phyloP scores from a whole-genome alignment of 2,888 invertebrate species.

The Seira ritae region DNA sequence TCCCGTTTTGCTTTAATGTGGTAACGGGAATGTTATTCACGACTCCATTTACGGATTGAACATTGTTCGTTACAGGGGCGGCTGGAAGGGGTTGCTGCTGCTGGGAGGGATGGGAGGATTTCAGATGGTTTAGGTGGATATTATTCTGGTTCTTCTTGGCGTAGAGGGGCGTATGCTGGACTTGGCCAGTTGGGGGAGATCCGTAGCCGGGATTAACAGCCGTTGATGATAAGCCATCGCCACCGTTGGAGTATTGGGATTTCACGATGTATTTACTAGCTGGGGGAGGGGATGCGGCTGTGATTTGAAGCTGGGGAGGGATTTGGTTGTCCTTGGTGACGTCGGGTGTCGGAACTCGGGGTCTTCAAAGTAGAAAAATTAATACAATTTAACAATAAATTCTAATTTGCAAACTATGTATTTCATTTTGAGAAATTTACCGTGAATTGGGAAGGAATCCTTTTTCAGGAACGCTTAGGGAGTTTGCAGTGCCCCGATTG shows the following conservation, averaged over 20 bases:
- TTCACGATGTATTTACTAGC: slow-evolving; percentile 3
- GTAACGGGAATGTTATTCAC: not conserved
- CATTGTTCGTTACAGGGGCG: not conserved
- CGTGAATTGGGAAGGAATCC: slow-evolving; percentile 50
- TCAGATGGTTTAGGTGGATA: not conserved
- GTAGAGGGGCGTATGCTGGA: slow-evolving; percentile 7
- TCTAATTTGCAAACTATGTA: too few species aligned
- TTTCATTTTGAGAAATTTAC: slow-evolving; percentile 38
- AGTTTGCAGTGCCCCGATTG: slow-evolving; percentile 41
- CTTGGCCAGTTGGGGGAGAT: slow-evolving; percentile 11
- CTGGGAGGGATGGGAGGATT: slow-evolving; percentile 16
- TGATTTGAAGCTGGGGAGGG: slow-evolving; percentile 28
- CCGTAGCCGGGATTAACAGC: slow-evolving; percentile 50
- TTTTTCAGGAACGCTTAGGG: slow-evolving; percentile 50
- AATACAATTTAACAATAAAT: too few species aligned
- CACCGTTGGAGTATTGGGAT: slow-evolving; percentile 18
- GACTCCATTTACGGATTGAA: not conserved
- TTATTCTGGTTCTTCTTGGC: slow-evolving; percentile 28
- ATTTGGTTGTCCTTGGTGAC: slow-evolving; percentile 83
- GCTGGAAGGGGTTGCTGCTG: slow-evolving; percentile 41
- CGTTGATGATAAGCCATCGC: not conserved
- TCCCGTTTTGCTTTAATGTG: not conserved
- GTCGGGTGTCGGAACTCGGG: slow-evolving; percentile 93
- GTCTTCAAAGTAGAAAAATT: slow-evolving; percentile 76
- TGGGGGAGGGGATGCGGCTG: slow-evolving; percentile 41